Evolutionary conservation across 2,113 vertebrate species (phyloP), one percentile per base, ranked within the genome.

Genomic region (Lonchura striata): DNA sequence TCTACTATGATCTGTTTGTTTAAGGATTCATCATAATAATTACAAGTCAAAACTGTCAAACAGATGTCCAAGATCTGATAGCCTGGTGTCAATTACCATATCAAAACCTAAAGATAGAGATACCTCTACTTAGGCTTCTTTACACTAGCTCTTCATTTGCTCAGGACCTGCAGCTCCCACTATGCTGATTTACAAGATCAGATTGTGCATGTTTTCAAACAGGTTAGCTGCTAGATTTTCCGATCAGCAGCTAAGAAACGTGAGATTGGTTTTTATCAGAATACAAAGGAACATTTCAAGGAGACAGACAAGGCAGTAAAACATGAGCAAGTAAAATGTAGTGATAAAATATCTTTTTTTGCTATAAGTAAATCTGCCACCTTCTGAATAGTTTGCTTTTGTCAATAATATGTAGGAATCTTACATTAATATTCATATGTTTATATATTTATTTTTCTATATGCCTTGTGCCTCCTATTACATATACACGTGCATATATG

Each of bases 21-120:
- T 95, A 93, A 85, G 59, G 46, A 88, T 82, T 87, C 47, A 91
- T 92, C 89, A 37, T 59, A 65, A 95, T 86, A 91, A 97, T 90
- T 91, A 59, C 82, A 94, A 85, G 66, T 77, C 91, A 74, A 41
- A 94, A 63, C 44, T 94, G 87, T 92, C 90, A 96, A 94, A 78
- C 52, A 93, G 71, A 88, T 64, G 47, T 56, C 82, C 44, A 70
- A 47, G 57, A 44, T 80, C 64, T 70, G 64, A 90, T 37, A 88
- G 37, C 52, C 24, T 70, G 54, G 59, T 92, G 39, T 88, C 82
- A 83, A 68, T 54, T 83, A 35, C 50, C 50, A 13, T 86, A 90
- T 79, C 68, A 93, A 89, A 94, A 76, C 35, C 66, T 70, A 37
- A 68, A 87, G 91, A 69, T 7, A 86, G 52, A 70, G 33, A 42